Percentiles rank a stretch among this genome's conserved stretches.
phyloP scores from a whole-genome alignment of 2,113 vertebrate species.

The Collichthys lucidus region DNA sequence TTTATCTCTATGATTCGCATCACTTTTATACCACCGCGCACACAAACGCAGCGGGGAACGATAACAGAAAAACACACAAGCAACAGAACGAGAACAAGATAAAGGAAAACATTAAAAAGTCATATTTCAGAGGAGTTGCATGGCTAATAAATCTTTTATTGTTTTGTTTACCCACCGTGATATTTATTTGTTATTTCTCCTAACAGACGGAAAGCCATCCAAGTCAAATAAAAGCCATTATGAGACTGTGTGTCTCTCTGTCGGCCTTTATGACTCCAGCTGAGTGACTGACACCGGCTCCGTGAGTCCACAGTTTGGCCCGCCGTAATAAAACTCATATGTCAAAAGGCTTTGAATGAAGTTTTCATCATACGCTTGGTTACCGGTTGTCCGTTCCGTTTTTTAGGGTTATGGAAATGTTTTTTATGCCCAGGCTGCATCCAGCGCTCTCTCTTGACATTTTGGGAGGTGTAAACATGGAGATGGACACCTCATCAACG shows the following conservation, averaged over 20 bases:
- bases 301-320: conserved; percentile 33
- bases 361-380: conserved; percentile 29
- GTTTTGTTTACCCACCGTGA: conserved; percentile 81
- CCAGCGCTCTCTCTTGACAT: not conserved
- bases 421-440: not conserved
- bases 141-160: conserved; percentile 80
- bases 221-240: conserved; percentile 77
- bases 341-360: conserved; percentile 34
- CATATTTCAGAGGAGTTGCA: conserved; percentile 58
- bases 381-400: conserved; percentile 44
- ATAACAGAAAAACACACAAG: conserved; percentile 10
- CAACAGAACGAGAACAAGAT: conserved; percentile 20
- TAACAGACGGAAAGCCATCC: conserved; percentile 68
- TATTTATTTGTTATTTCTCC: conserved; percentile 71
- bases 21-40: not conserved
- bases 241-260: conserved; percentile 61
- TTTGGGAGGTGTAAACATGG: conserved; percentile 35
- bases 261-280: conserved; percentile 61
- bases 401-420: conserved; percentile 5
- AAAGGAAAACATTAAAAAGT: conserved; percentile 46
- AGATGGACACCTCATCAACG: not conserved
- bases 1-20: conserved; percentile 61
- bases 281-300: conserved; percentile 67
- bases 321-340: conserved; percentile 53
- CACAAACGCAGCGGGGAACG: conserved; percentile 6